Evolutionary conservation across 1,140 invertebrate species (phyloP), one percentile per base, ranked within the genome.

Genomic region (Ooceraea biroi): DNA sequence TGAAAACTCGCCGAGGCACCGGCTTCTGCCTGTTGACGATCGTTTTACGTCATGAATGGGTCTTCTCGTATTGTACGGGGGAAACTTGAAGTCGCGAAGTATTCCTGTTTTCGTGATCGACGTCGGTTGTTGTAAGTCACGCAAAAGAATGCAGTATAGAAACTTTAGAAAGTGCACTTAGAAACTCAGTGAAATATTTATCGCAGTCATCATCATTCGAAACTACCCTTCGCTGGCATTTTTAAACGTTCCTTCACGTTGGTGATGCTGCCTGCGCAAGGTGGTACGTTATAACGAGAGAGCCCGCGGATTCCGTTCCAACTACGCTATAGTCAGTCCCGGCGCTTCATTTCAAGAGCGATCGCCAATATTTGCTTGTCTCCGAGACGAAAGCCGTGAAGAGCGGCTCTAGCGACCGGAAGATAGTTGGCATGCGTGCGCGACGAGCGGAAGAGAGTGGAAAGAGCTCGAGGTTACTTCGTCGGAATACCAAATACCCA

Each of bases 351-450:
- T 85, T 86, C 66, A 46, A 84, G 83, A 92, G 87, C 91, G 89
- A 89, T 92, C 89, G 92, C 91, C 93, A 94, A 94, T 93, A 94
- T 94, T 94, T 94, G 91, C 89, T 89, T 89, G 87, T 87, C 85
- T 89, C 82, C 86, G 88, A 88, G 89, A 92, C 90, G 89, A 92
- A 90, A 92, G 89, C 86, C 90, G 85, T 88, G 88, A 88, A 88
- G 84, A 82, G 66, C 65, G 58, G 25, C 80, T 88, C 72, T 84
- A 89, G 90, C 87, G 87, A 91, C 82, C 85, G 90, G 88, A 91
- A 90, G 92, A 92, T 92, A 92, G 91, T 91, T 91, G 88, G 87
- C 90, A 88, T 91, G 89, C 88, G 91, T 90, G 88, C 85, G 89
- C 87, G 89, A 87, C 85, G 86, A 91, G 89, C 90, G 90, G 86